Evolutionary conservation across 2,113 vertebrate genomes (phyloP).

Genomic region (Anhinga rufa): DNA sequence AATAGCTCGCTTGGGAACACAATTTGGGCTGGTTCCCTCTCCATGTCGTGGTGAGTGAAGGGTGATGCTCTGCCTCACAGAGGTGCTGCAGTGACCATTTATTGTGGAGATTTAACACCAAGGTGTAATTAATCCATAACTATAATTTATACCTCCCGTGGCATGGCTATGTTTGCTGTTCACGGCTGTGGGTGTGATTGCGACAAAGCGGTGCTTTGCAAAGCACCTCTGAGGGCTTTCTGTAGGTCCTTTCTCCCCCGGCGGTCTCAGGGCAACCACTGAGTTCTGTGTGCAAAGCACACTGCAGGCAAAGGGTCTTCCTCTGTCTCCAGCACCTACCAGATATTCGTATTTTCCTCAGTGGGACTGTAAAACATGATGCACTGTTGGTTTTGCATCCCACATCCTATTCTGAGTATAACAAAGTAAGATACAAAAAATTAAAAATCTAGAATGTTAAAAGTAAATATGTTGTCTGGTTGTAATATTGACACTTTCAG

Average conservation of each 20-base stretch:
- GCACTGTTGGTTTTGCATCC: background rate
- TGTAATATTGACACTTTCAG: background rate
- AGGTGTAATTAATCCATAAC: background rate
- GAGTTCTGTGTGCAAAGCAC: too few species aligned
- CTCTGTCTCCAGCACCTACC: background rate
- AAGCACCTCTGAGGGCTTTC: background rate
- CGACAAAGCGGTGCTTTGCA: background rate
- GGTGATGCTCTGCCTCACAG: background rate
- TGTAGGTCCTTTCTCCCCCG: background rate
- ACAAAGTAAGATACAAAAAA: background rate
- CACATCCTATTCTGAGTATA: background rate
- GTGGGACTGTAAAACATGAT: fast-evolving
- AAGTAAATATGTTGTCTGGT: background rate
- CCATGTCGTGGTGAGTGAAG: background rate
- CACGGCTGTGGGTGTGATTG: background rate
- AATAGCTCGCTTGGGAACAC: background rate
- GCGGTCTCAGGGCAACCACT: background rate
- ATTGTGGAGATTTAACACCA: too few species aligned
- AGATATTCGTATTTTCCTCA: fast-evolving
- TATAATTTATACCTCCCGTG: background rate
- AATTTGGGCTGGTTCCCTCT: background rate
- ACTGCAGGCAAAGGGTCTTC: background rate
- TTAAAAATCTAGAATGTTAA: background rate
- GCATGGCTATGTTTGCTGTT: background rate
- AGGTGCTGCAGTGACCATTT: background rate